phyloP scores from a whole-genome alignment of 2,888 invertebrate species.

The Andrena minutula region DNA sequence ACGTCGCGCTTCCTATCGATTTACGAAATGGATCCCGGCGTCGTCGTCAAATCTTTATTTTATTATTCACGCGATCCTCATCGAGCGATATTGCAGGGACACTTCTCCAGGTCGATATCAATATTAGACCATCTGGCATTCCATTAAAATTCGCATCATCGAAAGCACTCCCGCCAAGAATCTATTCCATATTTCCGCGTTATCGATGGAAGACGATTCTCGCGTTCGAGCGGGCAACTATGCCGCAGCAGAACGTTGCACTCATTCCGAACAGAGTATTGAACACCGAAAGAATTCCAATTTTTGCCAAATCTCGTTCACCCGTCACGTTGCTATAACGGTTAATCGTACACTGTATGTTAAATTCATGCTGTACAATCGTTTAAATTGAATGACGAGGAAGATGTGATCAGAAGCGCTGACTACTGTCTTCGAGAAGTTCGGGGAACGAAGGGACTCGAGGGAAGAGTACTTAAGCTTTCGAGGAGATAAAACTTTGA shows the following conservation, averaged over 20 bases:
- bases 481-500: too few relatives aligned
- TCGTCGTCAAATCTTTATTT: slow-evolving; percentile 48
- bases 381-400: background rate
- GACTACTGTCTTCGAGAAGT: too few relatives aligned
- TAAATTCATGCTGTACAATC: background rate
- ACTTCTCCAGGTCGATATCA: slow-evolving; percentile 46
- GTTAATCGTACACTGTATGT: slow-evolving; percentile 1
- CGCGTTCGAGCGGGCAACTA: background rate
- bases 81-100: slow-evolving; percentile 37
- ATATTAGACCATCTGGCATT: slow-evolving; percentile 61
- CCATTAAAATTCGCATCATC: slow-evolving; percentile 58
- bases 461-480: too few relatives aligned
- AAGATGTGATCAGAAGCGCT: background rate
- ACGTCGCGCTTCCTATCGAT: slow-evolving; percentile 18
- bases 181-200: slow-evolving; percentile 59
- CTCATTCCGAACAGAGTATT: background rate
- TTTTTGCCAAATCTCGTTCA: background rate
- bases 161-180: slow-evolving; percentile 42
- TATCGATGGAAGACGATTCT: slow-evolving; percentile 41
- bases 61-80: slow-evolving; percentile 51
- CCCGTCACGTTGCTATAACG: background rate
- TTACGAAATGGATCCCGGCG: background rate
- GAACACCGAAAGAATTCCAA: background rate
- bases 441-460: too few relatives aligned
- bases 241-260: background rate